Conservation (phyloP, 2,888 invertebrate species). For the Caenorhabditis sp. region DNA sequence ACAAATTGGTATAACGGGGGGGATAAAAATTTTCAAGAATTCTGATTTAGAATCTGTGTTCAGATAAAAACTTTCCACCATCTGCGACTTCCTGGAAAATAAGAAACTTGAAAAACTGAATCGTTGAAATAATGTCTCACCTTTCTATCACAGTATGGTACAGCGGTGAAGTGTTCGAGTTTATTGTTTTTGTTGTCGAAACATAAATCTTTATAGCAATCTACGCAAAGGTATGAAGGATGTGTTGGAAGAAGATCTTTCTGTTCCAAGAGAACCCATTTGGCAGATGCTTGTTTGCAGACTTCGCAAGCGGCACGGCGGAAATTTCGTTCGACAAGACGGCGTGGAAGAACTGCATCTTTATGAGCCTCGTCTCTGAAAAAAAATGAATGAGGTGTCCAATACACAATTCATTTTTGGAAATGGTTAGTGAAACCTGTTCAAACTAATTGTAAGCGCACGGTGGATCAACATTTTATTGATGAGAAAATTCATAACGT, state of each 20-base stretch:
- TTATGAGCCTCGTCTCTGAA: constrained; percentile 26
- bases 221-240: constrained; percentile 34
- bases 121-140: constrained; percentile 1
- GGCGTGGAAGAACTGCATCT: constrained; percentile 22
- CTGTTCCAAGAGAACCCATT: constrained; percentile 18
- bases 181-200: constrained; percentile 37
- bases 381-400: too few relatives aligned
- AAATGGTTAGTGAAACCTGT: too few relatives aligned
- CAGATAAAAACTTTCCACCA: not conserved
- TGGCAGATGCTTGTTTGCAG: constrained; percentile 40
- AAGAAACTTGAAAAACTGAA: not conserved
- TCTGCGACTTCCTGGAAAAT: not conserved
- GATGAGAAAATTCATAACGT: too few relatives aligned
- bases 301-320: constrained; percentile 41
- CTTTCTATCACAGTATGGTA: constrained; percentile 49
- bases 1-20: not conserved
- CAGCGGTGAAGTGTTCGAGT: constrained; percentile 40
- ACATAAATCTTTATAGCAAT: constrained; percentile 41
- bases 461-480: too few relatives aligned
- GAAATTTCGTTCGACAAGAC: constrained; percentile 44
- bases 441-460: too few relatives aligned
- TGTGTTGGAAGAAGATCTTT: constrained; percentile 34
- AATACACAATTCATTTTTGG: too few relatives aligned
- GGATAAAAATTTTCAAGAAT: not conserved
- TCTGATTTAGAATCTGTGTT: not conserved